phyloP scores from a whole-genome alignment of 2,888 invertebrate species.

The Orchestes rusci region DNA sequence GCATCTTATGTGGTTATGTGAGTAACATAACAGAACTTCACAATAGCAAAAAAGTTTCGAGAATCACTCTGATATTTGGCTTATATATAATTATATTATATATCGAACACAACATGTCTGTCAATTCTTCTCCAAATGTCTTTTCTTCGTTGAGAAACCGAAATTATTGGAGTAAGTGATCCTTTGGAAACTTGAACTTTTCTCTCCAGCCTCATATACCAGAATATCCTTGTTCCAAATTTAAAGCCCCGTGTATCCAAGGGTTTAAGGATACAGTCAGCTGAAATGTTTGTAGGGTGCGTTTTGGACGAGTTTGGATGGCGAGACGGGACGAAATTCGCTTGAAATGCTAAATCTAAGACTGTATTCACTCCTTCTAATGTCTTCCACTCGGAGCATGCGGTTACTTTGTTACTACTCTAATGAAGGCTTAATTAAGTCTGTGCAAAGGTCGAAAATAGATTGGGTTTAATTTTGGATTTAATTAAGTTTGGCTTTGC shows the following conservation, averaged over 20 bases:
- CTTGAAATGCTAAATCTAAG: conserved; percentile 26
- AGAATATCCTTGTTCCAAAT: neutral
- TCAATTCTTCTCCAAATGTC: too few species aligned
- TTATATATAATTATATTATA: too few species aligned
- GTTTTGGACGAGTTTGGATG: conserved; percentile 17
- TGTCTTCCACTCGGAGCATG: conserved; percentile 17
- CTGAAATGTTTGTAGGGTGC: conserved; percentile 32
- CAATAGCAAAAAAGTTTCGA: too few species aligned
- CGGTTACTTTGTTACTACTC: conserved; percentile 24
- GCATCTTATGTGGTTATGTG: too few species aligned
- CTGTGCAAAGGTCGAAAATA: conserved; percentile 19
- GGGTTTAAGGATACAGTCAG: conserved; percentile 41
- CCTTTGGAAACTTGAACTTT: too few species aligned
- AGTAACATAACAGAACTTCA: too few species aligned
- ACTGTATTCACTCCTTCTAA: conserved; percentile 23
- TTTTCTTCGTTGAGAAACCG: too few species aligned
- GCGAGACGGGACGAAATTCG: conserved; percentile 24
- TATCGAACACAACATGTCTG: too few species aligned
- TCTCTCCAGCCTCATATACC: too few species aligned
- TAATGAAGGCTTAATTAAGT: conserved; percentile 25
- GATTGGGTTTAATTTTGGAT: conserved; percentile 15
- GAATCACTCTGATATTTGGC: too few species aligned
- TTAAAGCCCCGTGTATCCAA: conserved; percentile 36
- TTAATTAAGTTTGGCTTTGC: conserved; percentile 5
- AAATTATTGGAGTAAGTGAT: too few species aligned